Evolutionary conservation across 2,888 invertebrate genomes (phyloP).

Genomic region (Amblyjoppa proteus): DNA sequence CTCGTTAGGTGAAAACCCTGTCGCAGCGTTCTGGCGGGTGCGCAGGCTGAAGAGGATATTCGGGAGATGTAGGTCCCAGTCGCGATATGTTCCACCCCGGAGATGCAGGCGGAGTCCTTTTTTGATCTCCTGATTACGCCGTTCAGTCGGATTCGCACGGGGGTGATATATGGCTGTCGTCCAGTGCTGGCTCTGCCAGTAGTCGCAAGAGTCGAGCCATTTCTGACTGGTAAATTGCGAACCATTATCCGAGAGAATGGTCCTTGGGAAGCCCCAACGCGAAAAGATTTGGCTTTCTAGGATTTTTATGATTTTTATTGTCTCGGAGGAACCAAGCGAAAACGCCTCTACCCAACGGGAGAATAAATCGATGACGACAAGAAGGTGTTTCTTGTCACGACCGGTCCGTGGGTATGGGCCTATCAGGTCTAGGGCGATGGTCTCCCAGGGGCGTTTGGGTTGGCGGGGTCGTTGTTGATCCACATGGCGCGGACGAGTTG

Average conservation of each 20-base stretch:
- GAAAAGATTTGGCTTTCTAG: neutral
- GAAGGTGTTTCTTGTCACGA: no score
- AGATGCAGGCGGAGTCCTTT: slow-evolving; percentile 68
- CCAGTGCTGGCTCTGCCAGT: neutral
- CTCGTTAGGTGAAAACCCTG: slow-evolving; percentile 14
- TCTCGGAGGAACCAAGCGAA: neutral
- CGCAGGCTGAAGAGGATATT: slow-evolving; percentile 20
- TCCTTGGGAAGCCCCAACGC: neutral
- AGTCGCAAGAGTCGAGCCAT: neutral
- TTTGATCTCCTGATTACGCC: slow-evolving; percentile 69
- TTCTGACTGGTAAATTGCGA: neutral
- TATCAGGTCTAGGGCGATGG: no score
- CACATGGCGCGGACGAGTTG: neutral
- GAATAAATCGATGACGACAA: no score
- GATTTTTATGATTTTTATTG: neutral
- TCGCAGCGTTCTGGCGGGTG: slow-evolving; percentile 32
- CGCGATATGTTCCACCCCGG: neutral
- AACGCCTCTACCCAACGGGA: no score
- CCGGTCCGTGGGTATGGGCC: no score
- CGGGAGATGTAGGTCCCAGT: slow-evolving; percentile 33
- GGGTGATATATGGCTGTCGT: neutral
- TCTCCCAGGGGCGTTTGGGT: neutral
- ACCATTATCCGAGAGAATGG: neutral
- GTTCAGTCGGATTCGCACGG: neutral
- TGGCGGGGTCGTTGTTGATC: neutral